Evolutionary conservation across 2,797 vertebrate genomes (phyloP), one percentile per base, ranked within the genome.

Genomic region (Coreius guichenoti): DNA sequence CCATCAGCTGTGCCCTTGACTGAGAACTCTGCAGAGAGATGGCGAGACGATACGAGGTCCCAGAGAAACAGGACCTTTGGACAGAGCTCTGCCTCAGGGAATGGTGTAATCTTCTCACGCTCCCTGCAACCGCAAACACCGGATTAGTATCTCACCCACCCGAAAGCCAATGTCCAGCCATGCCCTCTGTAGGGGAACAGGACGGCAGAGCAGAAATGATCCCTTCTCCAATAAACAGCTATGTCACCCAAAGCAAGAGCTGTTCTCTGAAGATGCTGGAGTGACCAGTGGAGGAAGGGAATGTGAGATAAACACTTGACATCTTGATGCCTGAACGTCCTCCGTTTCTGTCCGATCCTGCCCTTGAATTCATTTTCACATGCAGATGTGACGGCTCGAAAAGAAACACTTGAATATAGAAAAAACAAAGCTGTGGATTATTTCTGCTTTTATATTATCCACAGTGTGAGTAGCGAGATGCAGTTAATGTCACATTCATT

Each of bases 351-450:
- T 76, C 73, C 26, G 45, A 65, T 80, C 70, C 33, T 31, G 49
- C 63, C 81, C 85, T 82, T 81, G 61, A 82, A 88, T 87, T 83
- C 6, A 80, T 86, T 87, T 61, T 76, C 76, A 75, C 76, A 86
- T 81, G 82, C 68, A 87, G 69, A 79, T 83, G 67, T 86, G 78
- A 88, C 82, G 86, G 73, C 77, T 83, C 29, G 21, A 84, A 84
- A 78, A 83, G 79, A 86, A 88, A 17, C 68, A 85, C 23, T 72
- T 81, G 49, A 86, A 89, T 80, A 87, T 86, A 73, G 70, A 74
- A 67, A 77, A 74, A 74, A n/a, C 65, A 56, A 76, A 29, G 69
- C 19, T 7, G 8, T 21, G 29, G 80, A 63, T 73, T 86, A 65
- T 87, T 89, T 72, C 39, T 51, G 87, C 36, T 88, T 86, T 82